These are phyloP conservation scores for Poeciliopsis paucimaculata DNA, from an alignment of 2,797 vertebrate species.

Conservation along the genomic window DNA sequence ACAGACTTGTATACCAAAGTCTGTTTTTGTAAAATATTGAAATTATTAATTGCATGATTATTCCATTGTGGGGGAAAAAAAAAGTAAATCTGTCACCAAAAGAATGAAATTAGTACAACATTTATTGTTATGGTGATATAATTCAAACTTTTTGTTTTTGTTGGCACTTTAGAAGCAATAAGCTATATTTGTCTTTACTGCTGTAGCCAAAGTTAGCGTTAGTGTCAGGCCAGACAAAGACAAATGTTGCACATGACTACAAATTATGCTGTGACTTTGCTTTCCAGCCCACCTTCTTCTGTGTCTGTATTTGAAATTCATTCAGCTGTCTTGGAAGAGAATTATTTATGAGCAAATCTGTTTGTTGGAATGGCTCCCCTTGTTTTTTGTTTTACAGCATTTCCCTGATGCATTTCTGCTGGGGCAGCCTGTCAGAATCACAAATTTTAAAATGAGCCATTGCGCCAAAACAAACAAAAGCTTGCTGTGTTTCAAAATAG, in stretches of 20 bases:
- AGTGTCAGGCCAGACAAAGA: constrained; percentile 48
- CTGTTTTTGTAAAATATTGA: background rate
- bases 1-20: background rate
- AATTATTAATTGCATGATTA: background rate
- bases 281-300: constrained; percentile 65
- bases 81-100: background rate
- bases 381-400: constrained; percentile 67
- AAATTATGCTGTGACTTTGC: constrained; percentile 59
- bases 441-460: constrained; percentile 47
- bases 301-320: constrained; percentile 73
- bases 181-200: constrained; percentile 33
- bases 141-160: background rate
- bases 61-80: background rate
- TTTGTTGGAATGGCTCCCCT: constrained; percentile 69
- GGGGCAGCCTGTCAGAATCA: constrained; percentile 68
- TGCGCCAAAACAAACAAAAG: constrained; percentile 59
- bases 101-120: background rate
- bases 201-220: constrained; percentile 44
- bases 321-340: constrained; percentile 70
- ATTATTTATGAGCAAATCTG: constrained; percentile 82
- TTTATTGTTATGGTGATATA: background rate
- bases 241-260: constrained; percentile 61
- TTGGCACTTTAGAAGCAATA: background rate
- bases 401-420: constrained; percentile 61
- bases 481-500: constrained; percentile 48